A percentile compares a stretch with the other conserved stretches of the same genome.
These are phyloP conservation scores for Melinaea menophilus DNA, from an alignment of 2,888 invertebrate species.

Conservation along the genomic window DNA sequence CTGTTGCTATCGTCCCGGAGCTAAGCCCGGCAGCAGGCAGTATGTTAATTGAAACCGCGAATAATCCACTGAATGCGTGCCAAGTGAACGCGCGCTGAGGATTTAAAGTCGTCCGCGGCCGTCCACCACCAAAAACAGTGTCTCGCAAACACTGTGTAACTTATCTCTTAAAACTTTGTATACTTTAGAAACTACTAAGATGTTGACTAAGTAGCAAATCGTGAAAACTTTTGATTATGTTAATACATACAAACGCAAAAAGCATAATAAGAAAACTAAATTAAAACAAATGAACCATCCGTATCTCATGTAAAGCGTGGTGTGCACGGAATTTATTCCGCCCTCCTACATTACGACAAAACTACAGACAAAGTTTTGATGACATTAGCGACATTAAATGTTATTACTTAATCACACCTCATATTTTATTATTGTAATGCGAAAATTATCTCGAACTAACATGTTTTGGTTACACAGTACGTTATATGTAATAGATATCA, in stretches of 20 bases:
- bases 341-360: background rate
- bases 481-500: background rate
- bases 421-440: conserved; percentile 2
- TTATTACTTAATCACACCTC: conserved; percentile 8
- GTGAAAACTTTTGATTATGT: background rate
- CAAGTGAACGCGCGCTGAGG: conserved; percentile 6
- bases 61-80: conserved; percentile 18
- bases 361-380: conserved; percentile 1
- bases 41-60: conserved; percentile 17
- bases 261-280: background rate
- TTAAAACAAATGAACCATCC: background rate
- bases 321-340: background rate
- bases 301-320: background rate
- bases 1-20: conserved; percentile 1
- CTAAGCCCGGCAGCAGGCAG: conserved; percentile 8
- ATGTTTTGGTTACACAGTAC: background rate
- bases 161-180: too few species aligned
- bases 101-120: conserved; percentile 9
- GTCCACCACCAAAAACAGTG: too few species aligned
- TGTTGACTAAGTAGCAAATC: too few species aligned
- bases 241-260: too few species aligned
- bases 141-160: too few species aligned
- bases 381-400: background rate
- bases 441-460: background rate
- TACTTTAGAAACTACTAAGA: too few species aligned